Evolutionary conservation across 2,888 invertebrate genomes (phyloP).

Genomic region (Clanis bilineata): DNA sequence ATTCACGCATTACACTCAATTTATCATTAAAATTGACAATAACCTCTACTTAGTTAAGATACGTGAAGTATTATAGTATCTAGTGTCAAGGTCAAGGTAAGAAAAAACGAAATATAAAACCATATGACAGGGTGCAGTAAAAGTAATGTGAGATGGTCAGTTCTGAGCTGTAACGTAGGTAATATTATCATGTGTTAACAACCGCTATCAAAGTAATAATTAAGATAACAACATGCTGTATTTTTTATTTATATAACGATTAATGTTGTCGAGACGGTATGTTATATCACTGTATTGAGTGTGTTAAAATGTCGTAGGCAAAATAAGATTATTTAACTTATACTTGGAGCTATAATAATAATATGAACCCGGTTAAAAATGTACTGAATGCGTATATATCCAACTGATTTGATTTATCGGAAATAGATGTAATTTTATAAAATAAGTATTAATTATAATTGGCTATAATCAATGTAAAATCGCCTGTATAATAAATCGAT

Average conservation of each 20-base stretch:
- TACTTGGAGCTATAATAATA: no score
- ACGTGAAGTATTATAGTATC: no score
- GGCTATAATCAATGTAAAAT: no score
- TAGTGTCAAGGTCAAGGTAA: no score
- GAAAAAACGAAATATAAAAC: neutral
- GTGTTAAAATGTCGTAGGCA: neutral
- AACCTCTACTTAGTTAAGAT: no score
- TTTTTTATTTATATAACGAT: neutral
- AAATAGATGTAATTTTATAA: no score
- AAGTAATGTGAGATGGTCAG: constrained; percentile 3
- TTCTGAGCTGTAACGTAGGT: neutral
- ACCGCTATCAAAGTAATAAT: constrained; percentile 4
- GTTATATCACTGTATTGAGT: neutral
- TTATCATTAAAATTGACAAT: no score
- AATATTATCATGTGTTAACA: constrained; percentile 13
- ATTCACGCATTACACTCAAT: no score
- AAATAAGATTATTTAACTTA: neutral
- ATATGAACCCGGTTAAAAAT: no score
- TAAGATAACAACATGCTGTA: neutral
- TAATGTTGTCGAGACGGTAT: neutral
- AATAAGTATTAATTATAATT: no score
- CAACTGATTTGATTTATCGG: no score
- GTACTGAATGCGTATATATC: neutral
- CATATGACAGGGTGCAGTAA: neutral
- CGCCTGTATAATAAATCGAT: no score